These are phyloP conservation scores for Seira ritae DNA, from an alignment of 2,888 invertebrate genomes.

Conservation along the genomic window DNA sequence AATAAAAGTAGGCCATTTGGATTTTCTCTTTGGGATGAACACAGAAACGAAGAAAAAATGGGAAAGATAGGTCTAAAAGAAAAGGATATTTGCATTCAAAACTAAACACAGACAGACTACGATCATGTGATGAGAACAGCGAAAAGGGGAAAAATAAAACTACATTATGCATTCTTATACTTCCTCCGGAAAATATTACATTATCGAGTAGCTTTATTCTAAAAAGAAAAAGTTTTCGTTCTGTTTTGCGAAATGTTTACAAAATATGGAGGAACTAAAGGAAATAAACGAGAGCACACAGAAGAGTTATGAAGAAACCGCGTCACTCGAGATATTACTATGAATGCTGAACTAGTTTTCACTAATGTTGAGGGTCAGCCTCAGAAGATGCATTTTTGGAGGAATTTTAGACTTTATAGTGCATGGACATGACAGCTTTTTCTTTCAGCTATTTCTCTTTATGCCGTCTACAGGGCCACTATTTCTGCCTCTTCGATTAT, in stretches of 20 bases:
- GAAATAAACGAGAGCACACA: not conserved
- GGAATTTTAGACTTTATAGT: not conserved
- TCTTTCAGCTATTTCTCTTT: too few relatives aligned
- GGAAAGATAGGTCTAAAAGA: too few relatives aligned
- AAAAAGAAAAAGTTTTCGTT: not conserved
- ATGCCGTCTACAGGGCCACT: too few relatives aligned
- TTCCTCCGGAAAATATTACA: not conserved
- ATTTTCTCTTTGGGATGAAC: not conserved
- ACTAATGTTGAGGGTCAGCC: slow-evolving; percentile 12
- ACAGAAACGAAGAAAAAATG: not conserved
- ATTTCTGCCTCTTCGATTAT: too few relatives aligned
- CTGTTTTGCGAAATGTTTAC: not conserved
- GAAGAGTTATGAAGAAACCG: not conserved
- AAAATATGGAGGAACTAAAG: not conserved
- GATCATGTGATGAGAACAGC: not conserved
- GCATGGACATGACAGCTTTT: not conserved
- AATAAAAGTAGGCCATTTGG: not conserved
- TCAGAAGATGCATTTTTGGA: slow-evolving; percentile 2
- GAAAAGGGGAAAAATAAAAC: not conserved
- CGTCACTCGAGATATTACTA: not conserved
- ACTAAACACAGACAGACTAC: slow-evolving; percentile 3
- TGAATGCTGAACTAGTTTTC: not conserved
- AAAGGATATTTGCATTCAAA: slow-evolving; percentile 15
- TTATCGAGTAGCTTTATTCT: slow-evolving; percentile 4
- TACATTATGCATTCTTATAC: not conserved